These are phyloP conservation scores for Desoria tigrina DNA, from an alignment of 2,888 invertebrate genomes.

Conservation along the genomic window DNA sequence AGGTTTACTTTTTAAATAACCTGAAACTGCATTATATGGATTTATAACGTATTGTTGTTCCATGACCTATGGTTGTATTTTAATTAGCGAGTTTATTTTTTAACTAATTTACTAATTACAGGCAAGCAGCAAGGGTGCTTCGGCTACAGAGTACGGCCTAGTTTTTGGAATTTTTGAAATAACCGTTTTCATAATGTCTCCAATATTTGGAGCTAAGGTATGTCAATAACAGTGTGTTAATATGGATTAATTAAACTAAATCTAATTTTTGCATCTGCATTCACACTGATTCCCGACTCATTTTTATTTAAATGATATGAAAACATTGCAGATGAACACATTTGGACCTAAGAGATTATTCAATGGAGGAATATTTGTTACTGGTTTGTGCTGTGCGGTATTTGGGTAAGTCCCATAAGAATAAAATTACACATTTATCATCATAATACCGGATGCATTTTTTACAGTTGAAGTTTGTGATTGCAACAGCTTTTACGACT, in stretches of 20 bases:
- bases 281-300: no score
- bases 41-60: conserved; percentile 3
- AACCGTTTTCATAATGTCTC: conserved; percentile 53
- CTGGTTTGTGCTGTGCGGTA: conserved; percentile 77
- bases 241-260: no score
- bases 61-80: not conserved
- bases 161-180: conserved; percentile 56
- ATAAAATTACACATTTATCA: not conserved
- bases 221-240: conserved; percentile 14
- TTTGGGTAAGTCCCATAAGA: conserved; percentile 67
- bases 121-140: conserved; percentile 57
- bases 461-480: no score
- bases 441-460: not conserved
- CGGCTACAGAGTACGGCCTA: conserved; percentile 57
- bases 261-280: not conserved
- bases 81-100: not conserved
- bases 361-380: conserved; percentile 79
- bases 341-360: conserved; percentile 79
- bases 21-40: not conserved
- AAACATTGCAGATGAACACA: conserved; percentile 63
- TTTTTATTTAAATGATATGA: no score
- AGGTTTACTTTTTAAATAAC: conserved; percentile 56
- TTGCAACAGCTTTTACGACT: no score
- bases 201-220: conserved; percentile 56
- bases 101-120: conserved; percentile 20